Percentiles rank a stretch among this genome's conserved stretches.
Conservation (phyloP, 2,797 vertebrate genomes). For the Scolopax rusticola region DNA sequence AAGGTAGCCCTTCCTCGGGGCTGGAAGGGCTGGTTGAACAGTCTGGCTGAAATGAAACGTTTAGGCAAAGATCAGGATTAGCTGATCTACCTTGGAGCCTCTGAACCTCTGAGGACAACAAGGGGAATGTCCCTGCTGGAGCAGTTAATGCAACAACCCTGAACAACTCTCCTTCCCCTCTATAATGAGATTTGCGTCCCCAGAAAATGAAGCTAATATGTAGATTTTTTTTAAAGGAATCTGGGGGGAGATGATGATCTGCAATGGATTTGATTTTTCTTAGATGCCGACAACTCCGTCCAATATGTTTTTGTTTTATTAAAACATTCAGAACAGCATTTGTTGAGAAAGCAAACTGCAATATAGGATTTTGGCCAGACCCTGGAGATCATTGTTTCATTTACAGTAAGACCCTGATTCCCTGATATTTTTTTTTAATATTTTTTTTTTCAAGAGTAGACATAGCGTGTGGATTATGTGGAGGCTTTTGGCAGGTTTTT, state of each 20-base stretch:
- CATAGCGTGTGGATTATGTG: constrained; percentile 40
- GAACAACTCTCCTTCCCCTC: not conserved
- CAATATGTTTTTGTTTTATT: constrained; percentile 4
- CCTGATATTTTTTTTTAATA: not conserved
- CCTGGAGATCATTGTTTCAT: constrained; percentile 35
- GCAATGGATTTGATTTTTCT: not conserved
- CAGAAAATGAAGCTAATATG: not conserved
- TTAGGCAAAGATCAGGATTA: not conserved
- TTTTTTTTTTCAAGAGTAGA: not conserved
- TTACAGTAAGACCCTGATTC: constrained; percentile 28
- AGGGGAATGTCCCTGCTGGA: not conserved
- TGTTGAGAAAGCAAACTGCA: constrained; percentile 35
- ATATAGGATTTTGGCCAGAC: constrained; percentile 20
- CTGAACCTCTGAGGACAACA: not conserved
- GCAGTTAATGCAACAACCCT: not conserved
- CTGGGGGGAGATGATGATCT: not conserved
- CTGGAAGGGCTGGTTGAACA: too few species aligned
- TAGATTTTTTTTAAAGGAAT: not conserved
- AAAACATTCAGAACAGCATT: constrained; percentile 16
- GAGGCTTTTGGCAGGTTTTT: constrained; percentile 62
- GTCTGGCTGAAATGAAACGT: not conserved
- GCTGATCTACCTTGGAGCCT: not conserved
- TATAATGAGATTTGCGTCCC: not conserved
- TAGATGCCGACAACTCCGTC: not conserved
- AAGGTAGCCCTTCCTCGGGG: too few species aligned